Evolutionary conservation across 2,888 invertebrate species (phyloP), one percentile per base, ranked within the genome.

Genomic region (Cetonia aurata): DNA sequence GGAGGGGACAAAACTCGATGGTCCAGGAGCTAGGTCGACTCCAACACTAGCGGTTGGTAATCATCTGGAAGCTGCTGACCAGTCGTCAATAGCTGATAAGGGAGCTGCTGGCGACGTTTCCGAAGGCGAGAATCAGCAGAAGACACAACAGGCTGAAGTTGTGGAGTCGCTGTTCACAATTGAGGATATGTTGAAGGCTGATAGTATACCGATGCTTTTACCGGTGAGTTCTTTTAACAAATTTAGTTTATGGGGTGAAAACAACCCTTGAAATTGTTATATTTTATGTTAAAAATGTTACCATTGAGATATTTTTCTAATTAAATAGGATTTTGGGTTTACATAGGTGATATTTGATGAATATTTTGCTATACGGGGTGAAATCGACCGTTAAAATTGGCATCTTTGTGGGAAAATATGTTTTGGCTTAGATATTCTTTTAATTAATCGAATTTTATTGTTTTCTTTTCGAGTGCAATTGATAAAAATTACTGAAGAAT

Each of bases 131-230:
- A 66, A 65, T 13, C 37, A 37, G 37, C 9, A 8, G 6, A 65
- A 69, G 3, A 67, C 48, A n/a, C 17, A 25, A 41, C 50, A 53
- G 9, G 19, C 46, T 42, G 70, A 57, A 9, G 33, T 52, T 9
- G 62, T 56, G 10, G 67, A 73, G 70, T 86, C 10, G 12, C 13
- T 65, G 88, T 94, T 95, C 82, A 94, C 94, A 85, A 89, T 96
- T 74, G 95, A 96, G 79, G 94, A 93, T 75, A 93, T 96, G 81
- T 89, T 96, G 75, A 93, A 94, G 80, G 89, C 92, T 77, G 95
- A 95, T 80, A 87, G 89, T 71, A 89, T 95, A 78, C 91, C 93
- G 53, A 92, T 91, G 62, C 86, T 93, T 60, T 86, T 93, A 31
- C 88, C 92, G 76, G 93, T 93, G 83, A 86, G 87, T 82, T 25